These are phyloP conservation scores for Polymixis flavicincta DNA, from an alignment of 2,888 invertebrate genomes.

Conservation along the genomic window DNA sequence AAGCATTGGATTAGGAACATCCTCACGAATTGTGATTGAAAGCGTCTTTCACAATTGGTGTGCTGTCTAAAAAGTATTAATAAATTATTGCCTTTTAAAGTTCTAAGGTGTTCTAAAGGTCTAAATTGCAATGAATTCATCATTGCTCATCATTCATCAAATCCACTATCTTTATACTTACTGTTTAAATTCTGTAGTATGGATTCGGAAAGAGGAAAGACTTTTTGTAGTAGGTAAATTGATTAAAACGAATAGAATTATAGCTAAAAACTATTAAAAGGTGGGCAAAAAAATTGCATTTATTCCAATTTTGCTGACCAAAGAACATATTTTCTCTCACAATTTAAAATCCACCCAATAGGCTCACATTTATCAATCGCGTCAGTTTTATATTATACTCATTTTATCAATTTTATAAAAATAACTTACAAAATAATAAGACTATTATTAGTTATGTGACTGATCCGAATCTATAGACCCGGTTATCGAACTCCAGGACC, in stretches of 20 bases:
- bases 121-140: neutral
- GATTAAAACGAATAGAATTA: neutral
- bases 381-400: slow-evolving; percentile 22
- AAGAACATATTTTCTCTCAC: slow-evolving; percentile 5
- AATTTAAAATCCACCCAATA: slow-evolving; percentile 29
- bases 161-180: too few relatives aligned
- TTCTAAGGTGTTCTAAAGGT: neutral
- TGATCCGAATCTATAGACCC: slow-evolving; percentile 31
- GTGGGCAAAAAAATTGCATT: neutral
- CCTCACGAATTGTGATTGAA: neutral
- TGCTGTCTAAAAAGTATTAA: neutral
- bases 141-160: too few relatives aligned
- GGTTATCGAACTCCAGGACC: slow-evolving; percentile 11
- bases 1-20: neutral
- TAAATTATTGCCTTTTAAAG: neutral
- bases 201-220: neutral
- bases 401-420: slow-evolving; percentile 22
- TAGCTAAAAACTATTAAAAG: too few relatives aligned
- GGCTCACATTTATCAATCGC: neutral
- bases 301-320: neutral
- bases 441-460: slow-evolving; percentile 35
- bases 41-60: neutral
- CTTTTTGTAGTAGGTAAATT: neutral
- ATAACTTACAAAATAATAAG: slow-evolving; percentile 32
- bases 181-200: neutral